Conservation (phyloP, 2,113 vertebrate genomes). For the Burhinus oedicnemus region DNA sequence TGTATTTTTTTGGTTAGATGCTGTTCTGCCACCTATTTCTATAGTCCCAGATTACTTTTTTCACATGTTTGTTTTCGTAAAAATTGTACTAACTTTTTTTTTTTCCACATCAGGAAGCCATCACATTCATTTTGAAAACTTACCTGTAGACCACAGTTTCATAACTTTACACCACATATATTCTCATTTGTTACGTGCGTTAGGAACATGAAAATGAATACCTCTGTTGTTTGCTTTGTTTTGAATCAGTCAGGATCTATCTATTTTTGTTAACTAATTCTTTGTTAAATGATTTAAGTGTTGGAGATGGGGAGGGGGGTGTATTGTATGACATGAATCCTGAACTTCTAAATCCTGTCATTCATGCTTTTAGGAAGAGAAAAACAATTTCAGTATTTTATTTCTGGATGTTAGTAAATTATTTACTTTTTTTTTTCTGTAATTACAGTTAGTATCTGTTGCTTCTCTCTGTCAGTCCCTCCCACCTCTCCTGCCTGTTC, state of each 20-base stretch:
- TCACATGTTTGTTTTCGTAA: neutral
- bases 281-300: neutral
- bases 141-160: neutral
- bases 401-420: neutral
- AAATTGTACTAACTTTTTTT: neutral
- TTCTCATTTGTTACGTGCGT: neutral
- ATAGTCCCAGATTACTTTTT: neutral
- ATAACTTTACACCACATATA: neutral
- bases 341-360: neutral
- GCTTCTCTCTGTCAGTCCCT: slow-evolving; percentile 7
- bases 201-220: neutral
- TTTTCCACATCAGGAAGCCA: neutral
- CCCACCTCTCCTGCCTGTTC: neutral
- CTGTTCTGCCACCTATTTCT: neutral
- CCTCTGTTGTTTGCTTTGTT: neutral
- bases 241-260: neutral
- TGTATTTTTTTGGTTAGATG: neutral
- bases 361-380: neutral
- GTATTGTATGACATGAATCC: neutral
- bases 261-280: neutral
- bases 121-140: neutral
- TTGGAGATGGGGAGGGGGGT: neutral
- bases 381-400: neutral
- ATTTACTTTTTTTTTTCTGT: neutral
- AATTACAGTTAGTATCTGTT: slow-evolving; percentile 1